Evolutionary conservation across 2,888 invertebrate genomes (phyloP), one percentile per base, ranked within the genome.

Genomic region (Xanthia togata): DNA sequence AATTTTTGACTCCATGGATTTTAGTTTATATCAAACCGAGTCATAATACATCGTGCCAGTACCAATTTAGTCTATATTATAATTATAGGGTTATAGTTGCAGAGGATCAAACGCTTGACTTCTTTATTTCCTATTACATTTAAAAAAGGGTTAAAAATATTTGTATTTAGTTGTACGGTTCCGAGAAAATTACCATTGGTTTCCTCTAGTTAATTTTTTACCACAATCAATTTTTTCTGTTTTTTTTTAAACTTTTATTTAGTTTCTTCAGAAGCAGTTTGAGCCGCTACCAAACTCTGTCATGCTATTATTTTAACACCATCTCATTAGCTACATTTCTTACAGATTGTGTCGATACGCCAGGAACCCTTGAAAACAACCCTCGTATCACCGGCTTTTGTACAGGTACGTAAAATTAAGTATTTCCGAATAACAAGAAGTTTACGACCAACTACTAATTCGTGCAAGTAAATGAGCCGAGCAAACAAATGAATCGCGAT

Each of bases 341-440:
- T 17, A 23, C 0, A n/a, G 6, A 63, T 47, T 6, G 12, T 53
- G 3, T 14, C 38, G 17, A 59, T 59, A 17, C 17, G 59, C 17
- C 6, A 59, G 20, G 17, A 31, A 31, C 17, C 59, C 31, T 31
- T 31, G 26, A 57, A 68, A 31, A 0, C 6, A 2, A 2, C 12
- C 3, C 44, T 57, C 31, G 31, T 57, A 35, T 20, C 23, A 20
- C 59, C 14, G 14, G 11, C 35, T 47, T 38, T 47, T 20, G n/a
- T 9, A 70, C n/a, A 73, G 5, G 11, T 73, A 50, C 23, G 3
- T 50, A 59, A 55, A 31, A 68, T 41, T 17, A 60, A 38, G 12
- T n/a, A 50, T 38, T 4, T n/a, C 31, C 20, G 41, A 74, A 74
- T 53, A 74, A 74, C 60, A 74, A 41, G 60, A 74, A 41, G 60